Base-by-base conservation (phyloP, 1,140 invertebrate genomes). In the Paramacrobiotus metropolitanus region DNA sequence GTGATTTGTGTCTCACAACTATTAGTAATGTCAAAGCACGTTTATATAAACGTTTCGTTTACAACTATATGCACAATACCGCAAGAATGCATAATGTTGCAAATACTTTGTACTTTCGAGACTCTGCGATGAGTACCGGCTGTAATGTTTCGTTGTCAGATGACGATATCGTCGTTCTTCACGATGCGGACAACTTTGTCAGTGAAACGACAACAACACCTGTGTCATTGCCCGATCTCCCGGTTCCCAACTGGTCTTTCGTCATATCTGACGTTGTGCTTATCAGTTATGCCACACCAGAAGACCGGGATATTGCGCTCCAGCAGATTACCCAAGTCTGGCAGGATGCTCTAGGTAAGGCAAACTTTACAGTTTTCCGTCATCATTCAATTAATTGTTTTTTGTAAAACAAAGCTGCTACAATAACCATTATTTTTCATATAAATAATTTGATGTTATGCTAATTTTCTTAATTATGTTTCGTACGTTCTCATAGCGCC, bases 241-340 rank as follows among this genome's bases (percentile, higher is more conserved):
- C 15, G 48, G 4, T 24, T 9, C 28, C 48, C 15, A 55, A 4
- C 24, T 55, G 48, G 48, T 55, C 48, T 4, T 55, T 55, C 48
- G 28, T 24, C 48, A 9, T 55, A 9, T 15, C 48, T 24, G 48
- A 55, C 48, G 15, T 24, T 9, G 48, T 55, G 4, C 48, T 55
- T 28, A 15, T 55, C 15, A 24, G 15, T 24, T 55, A 55, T 28
- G 48, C 48, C 9, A 9, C 48, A 15, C 15, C 48, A 9, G 24
- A 55, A 9, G 48, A 55, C 48, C 48, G 48, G 15, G 48, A 55
- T 24, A 24, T 55, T 20, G 48, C 48, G 4, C 24, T 55, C 15
- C 48, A 55, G 24, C 48, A 55, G 48, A 15, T 55, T 55, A 55
- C 48, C 48, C 48, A 55, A 55, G 48, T 55, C 4, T 55, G 48